Base-by-base conservation (phyloP, 35 echinoderm and acorn worm species). In the Ophioderma brevispina region DNA sequence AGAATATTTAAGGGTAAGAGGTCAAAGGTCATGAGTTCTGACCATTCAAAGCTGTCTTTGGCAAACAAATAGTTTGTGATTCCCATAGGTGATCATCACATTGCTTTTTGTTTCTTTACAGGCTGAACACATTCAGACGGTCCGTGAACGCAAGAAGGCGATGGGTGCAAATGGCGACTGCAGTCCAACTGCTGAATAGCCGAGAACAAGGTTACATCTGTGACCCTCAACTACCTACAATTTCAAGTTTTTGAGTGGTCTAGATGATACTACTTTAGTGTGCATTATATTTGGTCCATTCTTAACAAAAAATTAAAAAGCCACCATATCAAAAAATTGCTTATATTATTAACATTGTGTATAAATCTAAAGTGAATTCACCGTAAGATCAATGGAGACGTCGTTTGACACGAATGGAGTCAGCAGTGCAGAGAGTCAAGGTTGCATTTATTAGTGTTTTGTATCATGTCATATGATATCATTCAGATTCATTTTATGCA, bases 241-340 rank as follows among this genome's bases (percentile, higher is more conserved):
- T n/a, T n/a, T n/a, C n/a, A n/a, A n/a, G n/a, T n/a, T n/a, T n/a
- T n/a, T n/a, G 28, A 70, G 59, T 25, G 28, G 59, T 46, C 17
- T 4, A 13, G 59, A 70, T 70, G 59, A 25, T 70, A 70, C n/a
- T 15, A 70, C 59, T 70, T 70, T 25, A 46, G 59, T 70, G 59
- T 70, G 59, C 59, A 70, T 70, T 70, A 70, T 70, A 25, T 70
- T 70, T 18, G 59, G 59, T 13, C 59, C n/a, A 70, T 70, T 70
- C 59, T 15, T 70, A 15, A 25, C n/a, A 70, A 70, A 30, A 25
- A 70, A 25, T 3, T 25, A 30, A 70, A 70, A 70, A 70, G 59
- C 59, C 59, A 70, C 28, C 59, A 70, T 70, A 70, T 70, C 59
- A 70, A 70, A 70, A 25, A 70, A 25, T 70, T 70, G 59, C 59